Evolutionary conservation across 2,888 invertebrate genomes (phyloP).

Genomic region (Eutolmus rufibarbis): DNA sequence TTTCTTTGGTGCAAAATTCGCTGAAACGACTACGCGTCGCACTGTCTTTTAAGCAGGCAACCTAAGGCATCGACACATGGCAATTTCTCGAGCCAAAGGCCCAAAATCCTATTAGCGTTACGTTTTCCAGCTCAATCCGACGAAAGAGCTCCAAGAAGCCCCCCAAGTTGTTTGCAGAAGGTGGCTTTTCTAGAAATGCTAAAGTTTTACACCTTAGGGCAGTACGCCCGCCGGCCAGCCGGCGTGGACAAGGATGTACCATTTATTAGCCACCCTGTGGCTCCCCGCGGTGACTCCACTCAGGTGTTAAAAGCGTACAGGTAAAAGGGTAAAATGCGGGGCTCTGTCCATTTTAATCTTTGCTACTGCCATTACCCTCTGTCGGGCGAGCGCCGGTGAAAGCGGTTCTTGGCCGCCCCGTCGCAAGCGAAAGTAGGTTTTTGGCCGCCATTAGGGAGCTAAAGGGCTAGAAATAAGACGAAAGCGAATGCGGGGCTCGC

Average conservation of each 20-base stretch:
- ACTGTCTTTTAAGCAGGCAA: not conserved
- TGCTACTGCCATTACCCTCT: conserved; percentile 13
- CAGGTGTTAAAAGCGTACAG: conserved; percentile 1
- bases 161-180: not conserved
- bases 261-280: not conserved
- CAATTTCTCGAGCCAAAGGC: not conserved
- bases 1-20: not conserved
- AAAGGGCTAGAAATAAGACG: not conserved
- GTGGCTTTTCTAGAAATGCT: not conserved
- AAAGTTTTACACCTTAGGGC: conserved; percentile 4
- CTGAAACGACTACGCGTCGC: not conserved
- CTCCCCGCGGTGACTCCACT: not conserved
- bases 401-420: not conserved
- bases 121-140: not conserved
- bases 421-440: not conserved
- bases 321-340: conserved; percentile 13
- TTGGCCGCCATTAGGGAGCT: not conserved
- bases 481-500: not conserved
- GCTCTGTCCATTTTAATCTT: conserved; percentile 17
- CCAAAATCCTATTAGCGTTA: not conserved
- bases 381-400: not conserved
- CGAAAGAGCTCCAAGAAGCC: not conserved
- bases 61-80: not conserved
- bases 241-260: not conserved
- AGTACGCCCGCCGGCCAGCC: not conserved